Percentiles rank a stretch among this genome's conserved stretches.
Conservation (phyloP, 2,113 vertebrate genomes). For the Eudyptes chrysolophus region DNA sequence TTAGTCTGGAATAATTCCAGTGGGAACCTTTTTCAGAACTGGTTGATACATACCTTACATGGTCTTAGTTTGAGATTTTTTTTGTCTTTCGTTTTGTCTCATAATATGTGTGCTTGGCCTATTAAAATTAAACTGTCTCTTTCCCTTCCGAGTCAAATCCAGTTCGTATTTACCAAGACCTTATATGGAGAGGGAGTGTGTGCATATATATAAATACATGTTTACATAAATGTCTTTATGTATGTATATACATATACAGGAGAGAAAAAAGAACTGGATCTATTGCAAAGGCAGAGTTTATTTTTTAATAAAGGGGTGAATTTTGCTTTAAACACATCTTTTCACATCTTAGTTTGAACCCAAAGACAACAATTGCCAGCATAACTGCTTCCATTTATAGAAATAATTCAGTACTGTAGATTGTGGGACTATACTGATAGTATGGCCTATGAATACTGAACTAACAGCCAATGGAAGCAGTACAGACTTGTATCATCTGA, state of each 20-base stretch:
- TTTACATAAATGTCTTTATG: neutral
- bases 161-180: slow-evolving; percentile 64
- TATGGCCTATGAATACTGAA: neutral
- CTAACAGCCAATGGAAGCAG: neutral
- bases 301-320: neutral
- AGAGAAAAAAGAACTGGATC: neutral
- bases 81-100: slow-evolving; percentile 44
- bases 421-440: neutral
- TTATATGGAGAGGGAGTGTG: slow-evolving; percentile 30
- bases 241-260: neutral
- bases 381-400: slow-evolving; percentile 50
- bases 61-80: slow-evolving; percentile 55
- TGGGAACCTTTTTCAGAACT: slow-evolving; percentile 73
- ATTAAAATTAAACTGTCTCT: slow-evolving; percentile 53
- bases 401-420: neutral
- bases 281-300: neutral
- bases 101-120: slow-evolving; percentile 61
- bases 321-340: neutral
- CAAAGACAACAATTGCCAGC: slow-evolving; percentile 3
- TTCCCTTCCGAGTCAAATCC: slow-evolving; percentile 39
- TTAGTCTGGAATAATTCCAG: slow-evolving; percentile 72
- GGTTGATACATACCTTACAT: slow-evolving; percentile 77
- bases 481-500: neutral
- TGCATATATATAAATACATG: neutral
- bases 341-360: neutral